Evolutionary conservation across 2,888 invertebrate species (phyloP).

Genomic region (Caenorhabditis sp.): DNA sequence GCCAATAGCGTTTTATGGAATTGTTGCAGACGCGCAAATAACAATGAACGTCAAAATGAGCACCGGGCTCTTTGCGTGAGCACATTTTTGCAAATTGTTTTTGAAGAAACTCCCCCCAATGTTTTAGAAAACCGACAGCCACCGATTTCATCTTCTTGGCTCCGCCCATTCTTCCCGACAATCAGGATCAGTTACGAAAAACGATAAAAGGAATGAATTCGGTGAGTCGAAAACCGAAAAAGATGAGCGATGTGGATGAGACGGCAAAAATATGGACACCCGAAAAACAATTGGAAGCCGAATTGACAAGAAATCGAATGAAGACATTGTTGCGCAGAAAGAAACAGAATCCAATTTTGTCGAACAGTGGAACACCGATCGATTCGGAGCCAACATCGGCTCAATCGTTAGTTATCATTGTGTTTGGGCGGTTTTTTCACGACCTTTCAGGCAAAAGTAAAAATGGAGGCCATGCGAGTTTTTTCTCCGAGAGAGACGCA

Average conservation of each 20-base stretch:
- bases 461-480: no score
- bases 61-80: slow-evolving; percentile 27
- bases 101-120: background rate
- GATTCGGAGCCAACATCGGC: slow-evolving; percentile 31
- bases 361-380: slow-evolving; percentile 14
- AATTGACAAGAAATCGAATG: slow-evolving; percentile 57
- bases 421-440: no score
- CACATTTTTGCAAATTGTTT: background rate
- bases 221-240: slow-evolving; percentile 26
- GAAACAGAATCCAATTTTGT: slow-evolving; percentile 29
- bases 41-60: slow-evolving; percentile 46
- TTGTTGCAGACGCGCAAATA: slow-evolving; percentile 16
- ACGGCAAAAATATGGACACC: slow-evolving; percentile 39
- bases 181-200: slow-evolving; percentile 25
- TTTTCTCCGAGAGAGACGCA: no score
- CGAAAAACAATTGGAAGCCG: slow-evolving; percentile 57
- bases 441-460: background rate
- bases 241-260: slow-evolving; percentile 25
- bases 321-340: slow-evolving; percentile 34
- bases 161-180: slow-evolving; percentile 29
- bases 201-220: slow-evolving; percentile 35
- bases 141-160: slow-evolving; percentile 31
- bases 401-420: slow-evolving; percentile 10
- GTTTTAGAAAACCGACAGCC: slow-evolving; percentile 23
- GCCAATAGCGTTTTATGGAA: slow-evolving; percentile 31